These are phyloP conservation scores for Sebastes jordani DNA, from an alignment of 2,797 vertebrate genomes.

Conservation along the genomic window DNA sequence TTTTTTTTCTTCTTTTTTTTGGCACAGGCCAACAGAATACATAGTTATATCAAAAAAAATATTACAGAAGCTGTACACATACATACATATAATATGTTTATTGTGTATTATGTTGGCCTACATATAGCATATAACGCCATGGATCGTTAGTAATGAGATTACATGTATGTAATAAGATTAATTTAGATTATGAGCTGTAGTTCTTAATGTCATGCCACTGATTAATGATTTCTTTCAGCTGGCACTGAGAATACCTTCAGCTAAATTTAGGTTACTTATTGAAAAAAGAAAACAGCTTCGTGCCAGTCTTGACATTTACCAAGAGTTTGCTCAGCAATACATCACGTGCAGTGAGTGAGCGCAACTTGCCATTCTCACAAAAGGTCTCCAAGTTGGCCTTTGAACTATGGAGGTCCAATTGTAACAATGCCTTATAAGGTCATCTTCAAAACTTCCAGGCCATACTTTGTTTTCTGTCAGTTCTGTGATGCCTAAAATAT, in stretches of 20 bases:
- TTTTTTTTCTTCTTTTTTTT: not conserved
- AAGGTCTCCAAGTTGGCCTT: not conserved
- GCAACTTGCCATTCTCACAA: slow-evolving; percentile 1
- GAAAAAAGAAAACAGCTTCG: not conserved
- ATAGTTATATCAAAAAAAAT: no score
- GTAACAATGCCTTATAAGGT: not conserved
- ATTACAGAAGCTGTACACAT: not conserved
- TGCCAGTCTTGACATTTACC: slow-evolving; percentile 1
- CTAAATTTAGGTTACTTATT: not conserved
- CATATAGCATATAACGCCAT: not conserved
- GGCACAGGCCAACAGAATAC: not conserved
- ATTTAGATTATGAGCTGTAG: not conserved
- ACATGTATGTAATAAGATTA: no score
- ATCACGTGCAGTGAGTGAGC: not conserved
- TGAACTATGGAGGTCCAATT: not conserved
- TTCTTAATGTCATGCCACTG: not conserved
- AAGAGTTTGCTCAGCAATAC: not conserved
- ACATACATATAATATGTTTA: not conserved
- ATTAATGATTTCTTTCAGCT: not conserved
- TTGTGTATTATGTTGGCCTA: not conserved
- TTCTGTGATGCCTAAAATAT: not conserved
- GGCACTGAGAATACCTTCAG: not conserved
- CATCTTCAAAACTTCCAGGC: not conserved
- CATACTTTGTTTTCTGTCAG: not conserved
- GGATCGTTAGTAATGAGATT: not conserved